Base-by-base conservation (phyloP, 2,113 vertebrate species). In the Clupea harengus region DNA sequence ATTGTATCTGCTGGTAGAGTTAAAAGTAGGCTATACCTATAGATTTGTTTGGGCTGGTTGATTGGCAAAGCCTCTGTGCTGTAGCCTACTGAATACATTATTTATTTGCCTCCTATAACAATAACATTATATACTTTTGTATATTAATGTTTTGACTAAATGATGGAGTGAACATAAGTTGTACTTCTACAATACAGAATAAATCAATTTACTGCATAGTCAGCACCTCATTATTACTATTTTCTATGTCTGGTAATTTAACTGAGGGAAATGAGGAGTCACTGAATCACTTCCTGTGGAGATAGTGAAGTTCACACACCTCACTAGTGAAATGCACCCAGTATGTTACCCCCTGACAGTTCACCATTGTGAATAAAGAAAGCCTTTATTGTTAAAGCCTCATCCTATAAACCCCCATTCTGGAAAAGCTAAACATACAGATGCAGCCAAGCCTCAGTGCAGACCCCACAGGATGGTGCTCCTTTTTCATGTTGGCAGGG, bases 401-500 rank as follows among this genome's bases (percentile, higher is more conserved):
- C 28, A 78, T 78, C 15, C 25, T 32, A 39, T 39, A 78, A 78
- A 39, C 10, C 72, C 28, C 32, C 11, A 39, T 17, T 39, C 13
- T 78, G 17, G 15, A 44, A 13, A 32, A 39, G 32, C 13, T 25
- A 25, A 22, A 22, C 57, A 67, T 28, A 67, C 64, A 67, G 64
- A 11, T 5, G 1, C 10, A 39, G 72, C 25, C 28, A 78, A 32
- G 32, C 25, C 13, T 67, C n/a, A 39, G 72, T 39, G 3, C 32
- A 17, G 72, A 78, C 72, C 72, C 72, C 72, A 78, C 72, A 78
- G 72, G 72, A 78, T 78, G 72, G 72, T n/a, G 32, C 45, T 87
- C 80, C 84, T 46, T 13, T 82, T 85, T 78, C 88, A 81, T 45
- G 85, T 87, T 89, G 90, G 87, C 93, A 90, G 87, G 85, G 88